A percentile compares a stretch with the other conserved stretches of the same genome.
Evolutionary conservation across 1,140 invertebrate genomes (phyloP).

Genomic region (Drosophila ohnishii): DNA sequence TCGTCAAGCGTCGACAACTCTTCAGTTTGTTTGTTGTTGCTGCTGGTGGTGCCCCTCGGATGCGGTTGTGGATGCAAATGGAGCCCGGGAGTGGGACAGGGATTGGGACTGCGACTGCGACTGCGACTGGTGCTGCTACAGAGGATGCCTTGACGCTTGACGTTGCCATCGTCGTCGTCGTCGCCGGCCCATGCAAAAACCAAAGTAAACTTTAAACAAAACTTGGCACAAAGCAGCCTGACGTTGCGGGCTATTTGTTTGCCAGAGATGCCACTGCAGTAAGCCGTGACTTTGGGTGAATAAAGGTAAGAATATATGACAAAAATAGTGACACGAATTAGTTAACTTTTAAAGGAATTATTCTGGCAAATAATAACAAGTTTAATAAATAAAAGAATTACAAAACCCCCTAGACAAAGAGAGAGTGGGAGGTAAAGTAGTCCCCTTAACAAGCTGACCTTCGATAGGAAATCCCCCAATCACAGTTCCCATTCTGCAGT

Average conservation of each 20-base stretch:
- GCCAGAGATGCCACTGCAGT: conserved; percentile 34
- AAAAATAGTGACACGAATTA: neutral
- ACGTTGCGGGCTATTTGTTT: conserved; percentile 35
- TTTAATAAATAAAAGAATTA: neutral
- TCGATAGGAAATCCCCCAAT: neutral
- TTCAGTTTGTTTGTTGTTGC: conserved; percentile 64
- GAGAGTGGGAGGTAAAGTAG: neutral
- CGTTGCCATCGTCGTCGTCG: conserved; percentile 37
- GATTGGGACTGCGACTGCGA: too few relatives aligned
- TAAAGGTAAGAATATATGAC: neutral
- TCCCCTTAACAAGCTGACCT: conserved; percentile 1
- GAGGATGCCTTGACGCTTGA: conserved; percentile 49
- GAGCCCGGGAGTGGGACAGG: neutral
- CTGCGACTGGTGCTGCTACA: neutral
- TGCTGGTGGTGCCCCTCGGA: conserved; percentile 20
- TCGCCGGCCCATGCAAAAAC: conserved; percentile 47
- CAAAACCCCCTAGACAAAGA: too few relatives aligned
- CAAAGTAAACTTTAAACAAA: conserved; percentile 78
- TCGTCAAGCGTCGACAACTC: conserved; percentile 75
- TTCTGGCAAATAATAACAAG: neutral
- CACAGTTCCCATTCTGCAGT: neutral
- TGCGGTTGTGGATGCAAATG: conserved; percentile 40
- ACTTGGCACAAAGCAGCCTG: conserved; percentile 72
- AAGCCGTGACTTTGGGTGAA: conserved; percentile 30
- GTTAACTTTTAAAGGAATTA: neutral